Evolutionary conservation across 92 coral and sea anemone species (phyloP), one percentile per base, ranked within the genome.

Genomic region (Phymanthus crucifer): DNA sequence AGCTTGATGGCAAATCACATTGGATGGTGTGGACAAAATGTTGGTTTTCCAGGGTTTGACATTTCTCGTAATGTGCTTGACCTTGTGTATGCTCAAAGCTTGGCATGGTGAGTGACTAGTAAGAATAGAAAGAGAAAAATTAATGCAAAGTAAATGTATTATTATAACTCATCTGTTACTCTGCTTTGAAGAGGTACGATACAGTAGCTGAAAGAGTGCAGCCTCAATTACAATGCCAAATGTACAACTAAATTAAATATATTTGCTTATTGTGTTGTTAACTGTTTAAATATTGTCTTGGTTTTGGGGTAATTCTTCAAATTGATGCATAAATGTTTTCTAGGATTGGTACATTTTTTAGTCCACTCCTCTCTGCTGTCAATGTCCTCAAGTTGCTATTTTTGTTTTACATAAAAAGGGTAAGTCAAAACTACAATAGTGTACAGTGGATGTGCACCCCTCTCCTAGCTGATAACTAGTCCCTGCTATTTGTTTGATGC

Each of bases 1-100:
- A 95, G 98, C 84, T 40, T 90, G 47, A 56, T 95, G 38, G 82
- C 88, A 17, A 90, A 79, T 26, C 74, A 86, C 80, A 33, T 87
- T 48, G 89, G 80, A 19, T 91, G 97, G 84, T 94, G 98, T 87
- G 76, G 83, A 67, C 74, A 79, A 38, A 85, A 86, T 71, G 66
- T 93, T 0, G 98, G 98, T 27, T 86, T 79, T 34, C 98, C 98
- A 40, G 98, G 93, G 2, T 95, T 95, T 93, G 98, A 95, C 70
- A 95, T 95, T 77, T 94, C 98, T 66, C 95, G 98, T 47, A 95
- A 95, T 80, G 98, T 93, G n/a, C 81, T 95, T 68, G 98, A 95
- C 71, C 72, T 95, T 84, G 87, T 95, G 21, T 95, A 90, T 87
- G 91, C 93, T 32, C 98, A 95, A 78, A 83, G 89, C 52, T 68